Evolutionary conservation across 2,113 vertebrate species (phyloP), one percentile per base, ranked within the genome.

Genomic region (Carassius gibelio): DNA sequence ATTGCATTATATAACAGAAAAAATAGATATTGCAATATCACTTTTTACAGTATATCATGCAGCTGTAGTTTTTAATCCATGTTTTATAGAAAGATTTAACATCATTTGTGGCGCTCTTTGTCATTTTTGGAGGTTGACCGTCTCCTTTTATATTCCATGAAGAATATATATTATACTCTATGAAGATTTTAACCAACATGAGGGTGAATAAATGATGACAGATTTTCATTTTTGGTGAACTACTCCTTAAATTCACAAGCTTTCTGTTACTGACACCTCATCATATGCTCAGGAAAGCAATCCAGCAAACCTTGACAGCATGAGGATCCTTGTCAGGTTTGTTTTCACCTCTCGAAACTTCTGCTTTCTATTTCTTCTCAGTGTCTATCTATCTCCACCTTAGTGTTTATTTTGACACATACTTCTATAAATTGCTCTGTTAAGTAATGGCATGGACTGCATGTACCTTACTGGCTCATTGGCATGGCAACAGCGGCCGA

Each of bases 401-500:
- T 26, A 75, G 59, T 23, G 11, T 52, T 13, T 26, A 14, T 62
- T 62, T 45, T 66, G 38, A 42, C 76, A 64, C 38, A 52, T n/a
- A 30, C 57, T n/a, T 68, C 64, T 68, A 3, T 30, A 50, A 23
- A 55, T 64, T 84, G 2, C 75, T 68, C 57, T 64, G 82, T 74
- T 45, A 74, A 64, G 74, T 66, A 66, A 50, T 15, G 30, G 57
- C 59, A 30, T 52, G 50, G 36, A 57, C 45, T 2, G 30, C 52
- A 45, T 64, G 59, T 61, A 62, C 75, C 48, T 15, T 4, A 19
- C n/a, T 21, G 74, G 48, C 55, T 45, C n/a, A 84, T 90, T 66
- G 79, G 78, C 87, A 89, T 88, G 85, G 85, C 83, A 88, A 84
- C 81, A n/a, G 50, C 38, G 15, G 38, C 61, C 52, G 14, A 84